A percentile compares a stretch with the other conserved stretches of the same genome.
phyloP scores from a whole-genome alignment of 2,113 vertebrate genomes.

The Arenaria interpres region DNA sequence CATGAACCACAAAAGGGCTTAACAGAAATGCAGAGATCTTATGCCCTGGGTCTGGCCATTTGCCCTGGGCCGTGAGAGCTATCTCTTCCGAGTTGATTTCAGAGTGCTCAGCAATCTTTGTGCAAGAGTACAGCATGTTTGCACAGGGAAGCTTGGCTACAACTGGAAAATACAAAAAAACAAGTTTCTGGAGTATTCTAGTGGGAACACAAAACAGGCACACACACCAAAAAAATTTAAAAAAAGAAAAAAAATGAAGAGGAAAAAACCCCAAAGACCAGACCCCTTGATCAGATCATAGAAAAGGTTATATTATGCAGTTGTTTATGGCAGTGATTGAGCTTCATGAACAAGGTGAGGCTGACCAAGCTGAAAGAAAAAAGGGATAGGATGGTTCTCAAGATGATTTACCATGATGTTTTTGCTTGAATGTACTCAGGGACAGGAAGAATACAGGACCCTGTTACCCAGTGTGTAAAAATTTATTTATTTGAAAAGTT shows the following conservation, averaged over 20 bases:
- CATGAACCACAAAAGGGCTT: neutral
- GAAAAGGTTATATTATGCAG: neutral
- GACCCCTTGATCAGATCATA: neutral
- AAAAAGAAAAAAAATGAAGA: neutral
- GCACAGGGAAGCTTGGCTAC: neutral
- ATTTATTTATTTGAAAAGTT: neutral
- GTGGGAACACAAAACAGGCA: neutral
- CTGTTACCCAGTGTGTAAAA: neutral
- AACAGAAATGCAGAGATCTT: neutral
- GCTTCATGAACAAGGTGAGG: neutral
- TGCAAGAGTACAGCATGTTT: accelerated
- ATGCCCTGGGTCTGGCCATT: accelerated
- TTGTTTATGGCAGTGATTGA: neutral
- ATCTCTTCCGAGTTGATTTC: neutral
- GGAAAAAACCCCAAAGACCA: neutral
- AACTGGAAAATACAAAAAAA: neutral
- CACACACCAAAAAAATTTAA: too few species aligned
- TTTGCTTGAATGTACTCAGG: neutral
- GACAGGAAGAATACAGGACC: neutral
- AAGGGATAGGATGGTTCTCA: neutral
- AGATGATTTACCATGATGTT: neutral
- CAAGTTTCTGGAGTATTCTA: neutral
- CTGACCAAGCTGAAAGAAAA: neutral
- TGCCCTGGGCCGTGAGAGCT: accelerated
- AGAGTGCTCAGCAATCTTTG: neutral